Evolutionary conservation across 2,888 invertebrate genomes (phyloP), one percentile per base, ranked within the genome.

Genomic region (Mallateleia sp.): DNA sequence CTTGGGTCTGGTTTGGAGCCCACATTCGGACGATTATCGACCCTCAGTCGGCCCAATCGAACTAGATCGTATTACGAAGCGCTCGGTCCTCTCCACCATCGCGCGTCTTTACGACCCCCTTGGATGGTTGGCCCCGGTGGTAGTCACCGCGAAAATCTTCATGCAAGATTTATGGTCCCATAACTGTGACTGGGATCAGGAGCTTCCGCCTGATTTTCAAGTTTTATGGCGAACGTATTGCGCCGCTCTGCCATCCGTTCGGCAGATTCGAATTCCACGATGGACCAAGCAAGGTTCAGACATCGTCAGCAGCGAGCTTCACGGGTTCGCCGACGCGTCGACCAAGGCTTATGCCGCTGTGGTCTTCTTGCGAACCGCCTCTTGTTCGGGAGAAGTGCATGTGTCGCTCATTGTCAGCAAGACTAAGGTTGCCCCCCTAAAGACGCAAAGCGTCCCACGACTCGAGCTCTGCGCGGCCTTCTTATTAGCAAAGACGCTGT

Each of bases 321-420:
- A 81, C 58, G 84, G 81, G 0, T 81, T 81, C 60, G 69, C 87
- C 9, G 78, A 87, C 25, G 78, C 84, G 0, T 87, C 84, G 5
- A 71, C 56, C 0, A 47, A 47, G 0, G 82, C 82, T 9, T 88
- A 85, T 28, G 80, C 81, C 5, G 85, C 85, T 67, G 47, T 18
- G 5, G 18, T 47, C 18, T 47, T 7, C 6, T 18, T 47, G 9
- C 18, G 20, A 6, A 20, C 20, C 6, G 18, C 56, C 11, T 87
- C 74, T 54, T 25, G 28, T 32, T 20, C 42, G 5, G 9, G 56
- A n/a, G 22, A 22, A 1, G 38, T 34, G 9, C 25, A 18, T 7
- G 18, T 54, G 7, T 58, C 54, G 14, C n/a, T 86, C 1, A 18
- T 86, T 38, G 11, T 11, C 4, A 20, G 32, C 47, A 82, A 85